phyloP scores from a whole-genome alignment of 92 coral and sea anemone genomes.

The Bergia puertoricense region DNA sequence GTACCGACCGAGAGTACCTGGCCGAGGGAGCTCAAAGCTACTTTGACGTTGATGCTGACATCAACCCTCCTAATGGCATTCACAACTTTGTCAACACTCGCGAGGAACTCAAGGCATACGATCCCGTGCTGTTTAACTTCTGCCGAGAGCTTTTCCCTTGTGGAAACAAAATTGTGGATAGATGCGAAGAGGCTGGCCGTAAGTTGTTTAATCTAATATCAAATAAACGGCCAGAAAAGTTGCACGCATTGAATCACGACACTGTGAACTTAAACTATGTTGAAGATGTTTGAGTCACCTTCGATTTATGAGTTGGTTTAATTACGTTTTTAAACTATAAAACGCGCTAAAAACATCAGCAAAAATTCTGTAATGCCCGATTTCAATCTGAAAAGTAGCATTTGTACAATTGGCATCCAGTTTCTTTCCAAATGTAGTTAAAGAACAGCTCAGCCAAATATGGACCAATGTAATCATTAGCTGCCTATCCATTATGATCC shows the following conservation, averaged over 20 bases:
- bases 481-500: no score
- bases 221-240: no score
- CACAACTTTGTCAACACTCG: conserved; percentile 57
- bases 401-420: no score
- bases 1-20: conserved; percentile 61
- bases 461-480: no score
- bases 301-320: no score
- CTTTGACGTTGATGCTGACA: conserved; percentile 57
- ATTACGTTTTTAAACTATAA: no score
- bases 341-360: no score
- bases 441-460: no score
- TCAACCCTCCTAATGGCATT: conserved; percentile 49
- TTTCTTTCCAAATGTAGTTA: no score
- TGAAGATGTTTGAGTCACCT: no score
- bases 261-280: neutral
- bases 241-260: neutral
- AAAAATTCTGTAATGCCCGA: no score
- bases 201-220: neutral
- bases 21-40: conserved; percentile 63
- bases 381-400: no score
- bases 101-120: conserved; percentile 48
- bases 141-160: conserved; percentile 47
- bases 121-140: conserved; percentile 49
- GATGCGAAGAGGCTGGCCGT: conserved; percentile 35
- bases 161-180: conserved; percentile 42